Percentiles rank a stretch among this genome's conserved stretches.
Evolutionary conservation across 2,888 invertebrate species (phyloP).

Genomic region (Pyrochroa serraticornis): DNA sequence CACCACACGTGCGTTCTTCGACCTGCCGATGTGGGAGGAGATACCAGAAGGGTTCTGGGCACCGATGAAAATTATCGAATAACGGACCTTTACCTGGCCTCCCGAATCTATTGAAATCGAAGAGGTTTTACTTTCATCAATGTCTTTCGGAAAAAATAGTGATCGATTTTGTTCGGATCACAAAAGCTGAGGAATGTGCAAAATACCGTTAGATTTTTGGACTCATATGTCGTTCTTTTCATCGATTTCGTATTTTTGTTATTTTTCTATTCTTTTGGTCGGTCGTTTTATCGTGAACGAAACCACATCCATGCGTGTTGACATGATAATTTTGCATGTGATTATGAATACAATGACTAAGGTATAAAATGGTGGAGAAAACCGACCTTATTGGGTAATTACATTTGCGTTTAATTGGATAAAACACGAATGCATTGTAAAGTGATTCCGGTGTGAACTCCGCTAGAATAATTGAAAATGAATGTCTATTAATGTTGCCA

Average conservation of each 20-base stretch:
- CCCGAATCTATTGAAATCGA: slow-evolving; percentile 1
- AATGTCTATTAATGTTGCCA: no score
- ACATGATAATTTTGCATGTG: background rate
- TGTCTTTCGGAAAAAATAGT: no score
- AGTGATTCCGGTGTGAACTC: slow-evolving; percentile 14
- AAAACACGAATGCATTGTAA: slow-evolving; percentile 30
- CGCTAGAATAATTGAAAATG: slow-evolving; percentile 5
- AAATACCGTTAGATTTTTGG: no score
- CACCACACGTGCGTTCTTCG: no score
- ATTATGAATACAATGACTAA: slow-evolving; percentile 16
- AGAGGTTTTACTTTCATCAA: background rate
- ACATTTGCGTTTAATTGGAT: slow-evolving; percentile 16
- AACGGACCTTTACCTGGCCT: background rate
- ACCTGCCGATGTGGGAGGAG: no score
- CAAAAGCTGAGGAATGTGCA: no score
- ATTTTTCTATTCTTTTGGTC: slow-evolving; percentile 5
- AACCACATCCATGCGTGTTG: slow-evolving; percentile 3
- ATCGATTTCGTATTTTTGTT: no score
- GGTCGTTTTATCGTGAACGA: no score
- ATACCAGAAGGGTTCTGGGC: background rate
- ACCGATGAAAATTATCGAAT: no score
- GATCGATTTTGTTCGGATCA: no score
- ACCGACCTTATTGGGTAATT: slow-evolving; percentile 18
- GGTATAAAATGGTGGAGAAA: slow-evolving; percentile 16
- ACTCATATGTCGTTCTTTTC: no score